A percentile compares a stretch with the other conserved stretches of the same genome.
phyloP scores from a whole-genome alignment of 2,113 vertebrate genomes.

The Vireo altiloquus region DNA sequence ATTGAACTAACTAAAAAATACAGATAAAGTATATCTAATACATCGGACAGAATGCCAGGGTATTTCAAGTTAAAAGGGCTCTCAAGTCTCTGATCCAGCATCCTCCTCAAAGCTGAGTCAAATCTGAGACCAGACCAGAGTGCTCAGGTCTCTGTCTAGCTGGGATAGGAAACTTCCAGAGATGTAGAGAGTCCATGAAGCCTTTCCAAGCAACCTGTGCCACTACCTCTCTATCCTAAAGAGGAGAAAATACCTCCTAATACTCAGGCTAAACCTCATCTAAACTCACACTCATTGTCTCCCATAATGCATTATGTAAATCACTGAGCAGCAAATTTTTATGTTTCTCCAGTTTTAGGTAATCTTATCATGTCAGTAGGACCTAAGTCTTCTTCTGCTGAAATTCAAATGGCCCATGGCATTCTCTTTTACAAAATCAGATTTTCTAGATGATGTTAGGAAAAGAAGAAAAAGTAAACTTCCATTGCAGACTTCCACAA shows the following conservation, averaged over 20 bases:
- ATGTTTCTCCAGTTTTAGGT: neutral
- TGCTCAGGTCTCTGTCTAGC: neutral
- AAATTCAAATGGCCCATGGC: neutral
- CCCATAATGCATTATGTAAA: neutral
- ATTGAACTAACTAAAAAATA: neutral
- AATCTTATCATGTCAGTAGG: neutral
- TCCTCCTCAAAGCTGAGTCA: neutral
- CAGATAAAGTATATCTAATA: accelerated
- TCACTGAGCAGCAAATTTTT: neutral
- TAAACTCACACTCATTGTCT: neutral
- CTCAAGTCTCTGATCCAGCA: neutral
- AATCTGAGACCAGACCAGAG: neutral
- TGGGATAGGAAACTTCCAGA: neutral
- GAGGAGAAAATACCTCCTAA: neutral
- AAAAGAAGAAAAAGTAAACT: neutral
- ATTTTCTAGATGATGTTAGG: neutral
- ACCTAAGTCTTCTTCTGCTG: neutral
- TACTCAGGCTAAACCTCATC: neutral
- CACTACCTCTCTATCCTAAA: neutral
- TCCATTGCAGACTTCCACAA: neutral
- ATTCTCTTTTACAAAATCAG: neutral
- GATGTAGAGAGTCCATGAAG: neutral
- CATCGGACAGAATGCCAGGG: neutral
- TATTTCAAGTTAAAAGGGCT: neutral
- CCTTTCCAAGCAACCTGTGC: neutral